phyloP scores from a whole-genome alignment of 2,888 invertebrate species.

The Amblyjoppa proteus region DNA sequence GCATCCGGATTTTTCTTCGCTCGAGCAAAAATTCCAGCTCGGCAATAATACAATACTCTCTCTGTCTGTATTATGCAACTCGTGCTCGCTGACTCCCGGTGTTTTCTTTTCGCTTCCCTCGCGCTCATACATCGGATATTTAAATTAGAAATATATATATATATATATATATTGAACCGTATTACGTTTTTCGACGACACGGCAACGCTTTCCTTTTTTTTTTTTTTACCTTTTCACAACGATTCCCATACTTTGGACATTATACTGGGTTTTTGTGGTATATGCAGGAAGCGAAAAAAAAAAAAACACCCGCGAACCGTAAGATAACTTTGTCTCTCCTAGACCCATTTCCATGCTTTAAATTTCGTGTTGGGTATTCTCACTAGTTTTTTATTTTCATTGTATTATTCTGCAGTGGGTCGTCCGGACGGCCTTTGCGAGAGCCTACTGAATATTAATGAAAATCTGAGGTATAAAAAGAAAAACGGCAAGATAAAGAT shows the following conservation, averaged over 20 bases:
- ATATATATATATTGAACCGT: background rate
- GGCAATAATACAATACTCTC: slow-evolving; percentile 32
- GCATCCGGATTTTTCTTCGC: slow-evolving; percentile 44
- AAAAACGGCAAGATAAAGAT: slow-evolving; percentile 36
- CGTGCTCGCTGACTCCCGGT: background rate
- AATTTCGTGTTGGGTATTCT: slow-evolving; percentile 27
- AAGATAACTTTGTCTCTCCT: slow-evolving; percentile 38
- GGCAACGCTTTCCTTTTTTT: background rate
- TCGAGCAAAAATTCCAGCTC: slow-evolving; percentile 43
- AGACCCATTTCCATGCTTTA: background rate
- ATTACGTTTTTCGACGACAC: background rate
- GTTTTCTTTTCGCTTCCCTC: background rate
- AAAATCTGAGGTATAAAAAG: slow-evolving; percentile 41
- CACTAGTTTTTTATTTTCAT: slow-evolving; percentile 37
- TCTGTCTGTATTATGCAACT: slow-evolving; percentile 35
- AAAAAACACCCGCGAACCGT: slow-evolving; percentile 4
- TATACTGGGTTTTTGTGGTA: background rate
- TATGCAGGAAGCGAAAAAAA: background rate
- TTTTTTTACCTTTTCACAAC: background rate
- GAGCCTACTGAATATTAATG: slow-evolving; percentile 64
- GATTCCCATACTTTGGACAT: background rate
- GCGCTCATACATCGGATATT: slow-evolving; percentile 8
- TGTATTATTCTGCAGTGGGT: slow-evolving; percentile 30
- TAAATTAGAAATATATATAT: slow-evolving; percentile 5
- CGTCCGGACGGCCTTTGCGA: slow-evolving; percentile 14